phyloP scores from a whole-genome alignment of 2,888 invertebrate species.

The Morpho achilles region DNA sequence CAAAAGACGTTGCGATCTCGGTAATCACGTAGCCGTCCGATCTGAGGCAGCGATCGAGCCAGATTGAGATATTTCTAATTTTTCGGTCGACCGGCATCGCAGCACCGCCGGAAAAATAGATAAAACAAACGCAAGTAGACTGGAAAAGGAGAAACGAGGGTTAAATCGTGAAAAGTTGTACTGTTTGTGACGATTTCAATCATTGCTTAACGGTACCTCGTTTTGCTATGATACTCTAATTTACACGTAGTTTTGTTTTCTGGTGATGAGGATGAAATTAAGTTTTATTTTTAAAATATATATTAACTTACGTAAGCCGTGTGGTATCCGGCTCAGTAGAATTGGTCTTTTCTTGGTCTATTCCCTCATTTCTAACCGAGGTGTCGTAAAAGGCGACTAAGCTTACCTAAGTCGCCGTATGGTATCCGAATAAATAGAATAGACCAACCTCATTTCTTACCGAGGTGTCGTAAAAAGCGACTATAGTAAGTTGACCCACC shows the following conservation, averaged over 20 bases:
- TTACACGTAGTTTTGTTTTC: constrained; percentile 4
- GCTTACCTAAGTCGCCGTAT: too few species aligned
- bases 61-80: constrained; percentile 70
- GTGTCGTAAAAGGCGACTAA: too few species aligned
- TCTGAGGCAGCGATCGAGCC: constrained; percentile 40
- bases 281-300: neutral
- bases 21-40: constrained; percentile 30
- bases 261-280: neutral
- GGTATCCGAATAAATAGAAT: too few species aligned
- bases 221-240: constrained; percentile 6
- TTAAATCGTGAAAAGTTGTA: constrained; percentile 39
- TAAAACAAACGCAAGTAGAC: constrained; percentile 56
- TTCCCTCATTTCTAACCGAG: too few species aligned
- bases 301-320: too few species aligned
- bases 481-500: too few species aligned
- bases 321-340: too few species aligned
- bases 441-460: too few species aligned
- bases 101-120: constrained; percentile 55
- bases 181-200: constrained; percentile 50
- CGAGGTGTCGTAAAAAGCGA: too few species aligned
- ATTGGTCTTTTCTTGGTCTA: too few species aligned
- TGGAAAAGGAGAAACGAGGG: constrained; percentile 47
- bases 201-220: constrained; percentile 35
- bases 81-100: constrained; percentile 59
- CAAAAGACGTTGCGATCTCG: constrained; percentile 23